Percentiles rank a stretch among this genome's conserved stretches.
phyloP scores from a whole-genome alignment of 1,140 invertebrate genomes.

The Caenorhabditis tropicalis region DNA sequence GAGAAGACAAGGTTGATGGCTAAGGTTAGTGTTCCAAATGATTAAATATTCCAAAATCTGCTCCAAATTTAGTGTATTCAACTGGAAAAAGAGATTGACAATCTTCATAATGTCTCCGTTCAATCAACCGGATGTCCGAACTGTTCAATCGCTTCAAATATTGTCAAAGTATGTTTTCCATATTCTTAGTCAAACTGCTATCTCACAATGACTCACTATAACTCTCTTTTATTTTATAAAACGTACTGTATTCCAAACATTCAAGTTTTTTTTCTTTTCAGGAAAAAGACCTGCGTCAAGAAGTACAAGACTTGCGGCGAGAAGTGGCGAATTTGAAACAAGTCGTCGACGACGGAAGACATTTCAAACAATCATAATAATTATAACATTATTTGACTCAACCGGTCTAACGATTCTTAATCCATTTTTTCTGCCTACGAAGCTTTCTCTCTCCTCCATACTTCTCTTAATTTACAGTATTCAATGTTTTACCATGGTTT shows the following conservation, averaged over 20 bases:
- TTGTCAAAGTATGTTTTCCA: background rate
- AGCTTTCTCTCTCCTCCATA: background rate
- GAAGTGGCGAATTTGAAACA: slow-evolving; percentile 32
- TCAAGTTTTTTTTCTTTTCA: too few species aligned
- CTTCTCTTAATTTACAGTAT: background rate
- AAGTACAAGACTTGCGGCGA: slow-evolving; percentile 20
- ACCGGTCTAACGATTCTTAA: slow-evolving; percentile 17
- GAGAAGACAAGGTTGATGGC: slow-evolving; percentile 54
- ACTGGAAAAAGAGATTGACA: slow-evolving; percentile 37
- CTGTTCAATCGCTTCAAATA: background rate
- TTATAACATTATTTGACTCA: background rate
- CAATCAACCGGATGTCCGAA: background rate
- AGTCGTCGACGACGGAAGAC: slow-evolving; percentile 14
- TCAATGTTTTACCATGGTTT: background rate
- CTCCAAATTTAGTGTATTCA: slow-evolving; percentile 50
- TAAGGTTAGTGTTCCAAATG: slow-evolving; percentile 55
- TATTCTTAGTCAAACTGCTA: background rate
- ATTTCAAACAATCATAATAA: slow-evolving; percentile 23
- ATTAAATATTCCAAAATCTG: too few species aligned
- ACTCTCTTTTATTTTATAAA: background rate
- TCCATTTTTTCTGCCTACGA: background rate
- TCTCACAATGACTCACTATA: background rate
- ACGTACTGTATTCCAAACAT: too few species aligned
- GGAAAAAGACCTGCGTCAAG: slow-evolving; percentile 20
- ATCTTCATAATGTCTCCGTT: background rate